A percentile compares a stretch with the other conserved stretches of the same genome.
Conservation (phyloP, 2,113 vertebrate genomes). For the Eclectus roratus region DNA sequence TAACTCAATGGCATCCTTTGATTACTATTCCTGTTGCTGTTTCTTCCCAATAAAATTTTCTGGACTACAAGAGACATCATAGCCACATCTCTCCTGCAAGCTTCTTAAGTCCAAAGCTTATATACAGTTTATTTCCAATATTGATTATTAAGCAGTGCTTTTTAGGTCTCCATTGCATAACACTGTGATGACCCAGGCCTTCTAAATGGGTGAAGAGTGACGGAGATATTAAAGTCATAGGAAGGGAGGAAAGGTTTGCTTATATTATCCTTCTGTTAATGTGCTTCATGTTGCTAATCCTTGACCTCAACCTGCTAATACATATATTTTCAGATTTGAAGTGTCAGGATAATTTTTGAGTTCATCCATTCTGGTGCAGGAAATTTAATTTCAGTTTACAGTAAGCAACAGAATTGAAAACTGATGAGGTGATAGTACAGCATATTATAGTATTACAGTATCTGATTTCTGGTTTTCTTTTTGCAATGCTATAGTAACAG, state of each 20-base stretch:
- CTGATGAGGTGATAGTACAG: not conserved
- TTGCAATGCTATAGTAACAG: not conserved
- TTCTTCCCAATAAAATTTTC: not conserved
- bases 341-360: not conserved
- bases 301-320: not conserved
- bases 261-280: not conserved
- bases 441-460: not conserved
- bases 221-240: not conserved
- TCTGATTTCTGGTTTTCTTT: not conserved
- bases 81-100: not conserved
- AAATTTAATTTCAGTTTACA: constrained; percentile 11
- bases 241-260: not conserved
- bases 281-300: not conserved
- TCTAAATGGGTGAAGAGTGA: not conserved
- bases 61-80: not conserved
- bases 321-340: not conserved
- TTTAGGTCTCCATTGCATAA: not conserved
- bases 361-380: not conserved
- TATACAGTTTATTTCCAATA: not conserved
- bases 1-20: not conserved
- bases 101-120: not conserved
- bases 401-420: not conserved
- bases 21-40: not conserved
- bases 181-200: not conserved
- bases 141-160: not conserved